phyloP scores from a whole-genome alignment of 1,140 invertebrate genomes.

The Microplitis demolitor region DNA sequence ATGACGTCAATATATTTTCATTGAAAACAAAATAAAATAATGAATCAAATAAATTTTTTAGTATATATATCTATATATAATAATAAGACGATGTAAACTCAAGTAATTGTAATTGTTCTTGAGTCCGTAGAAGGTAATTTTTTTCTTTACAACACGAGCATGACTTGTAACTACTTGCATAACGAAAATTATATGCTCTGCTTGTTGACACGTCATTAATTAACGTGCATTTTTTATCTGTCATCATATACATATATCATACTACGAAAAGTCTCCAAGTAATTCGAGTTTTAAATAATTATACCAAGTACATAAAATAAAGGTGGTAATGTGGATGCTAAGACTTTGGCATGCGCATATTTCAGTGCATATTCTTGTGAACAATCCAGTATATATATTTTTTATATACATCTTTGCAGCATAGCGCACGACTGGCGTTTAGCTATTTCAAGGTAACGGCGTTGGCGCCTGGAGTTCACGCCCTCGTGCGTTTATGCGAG shows the following conservation, averaged over 20 bases:
- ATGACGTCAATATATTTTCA: too few species aligned
- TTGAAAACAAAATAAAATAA: too few species aligned
- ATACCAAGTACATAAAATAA: too few species aligned
- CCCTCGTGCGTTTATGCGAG: constrained; percentile 25
- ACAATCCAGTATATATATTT: too few species aligned
- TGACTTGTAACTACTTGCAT: background rate
- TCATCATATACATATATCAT: too few species aligned
- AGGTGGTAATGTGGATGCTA: background rate
- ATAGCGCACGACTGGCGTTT: constrained; percentile 13
- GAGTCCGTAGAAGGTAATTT: background rate
- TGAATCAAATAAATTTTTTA: too few species aligned
- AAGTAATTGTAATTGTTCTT: background rate
- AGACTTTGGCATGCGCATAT: constrained; percentile 19
- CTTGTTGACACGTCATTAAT: background rate
- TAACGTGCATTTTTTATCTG: background rate
- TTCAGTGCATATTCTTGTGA: background rate
- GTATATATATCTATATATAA: background rate
- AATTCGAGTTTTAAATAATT: background rate
- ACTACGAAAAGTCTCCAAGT: background rate
- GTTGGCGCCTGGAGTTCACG: constrained; percentile 28
- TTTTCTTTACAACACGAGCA: background rate
- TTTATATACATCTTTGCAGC: too few species aligned
- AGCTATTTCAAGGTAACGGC: constrained; percentile 30
- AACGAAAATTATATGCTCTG: background rate
- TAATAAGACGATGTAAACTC: background rate